Conservation (phyloP, 2,113 vertebrate genomes). For the Albula glossodonta region DNA sequence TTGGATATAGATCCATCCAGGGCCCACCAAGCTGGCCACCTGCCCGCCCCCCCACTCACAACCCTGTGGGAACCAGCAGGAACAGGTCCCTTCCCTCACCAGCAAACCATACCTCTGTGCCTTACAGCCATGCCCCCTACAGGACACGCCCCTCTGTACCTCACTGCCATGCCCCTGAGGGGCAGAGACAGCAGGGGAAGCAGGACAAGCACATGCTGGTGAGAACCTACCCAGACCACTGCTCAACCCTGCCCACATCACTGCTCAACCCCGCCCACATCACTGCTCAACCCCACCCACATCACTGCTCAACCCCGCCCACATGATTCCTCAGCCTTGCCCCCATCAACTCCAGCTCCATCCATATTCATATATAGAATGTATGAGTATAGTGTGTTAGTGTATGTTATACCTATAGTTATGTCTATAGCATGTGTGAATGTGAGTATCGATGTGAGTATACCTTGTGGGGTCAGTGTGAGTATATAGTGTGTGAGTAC, state of each 20-base stretch:
- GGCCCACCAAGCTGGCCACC: constrained; percentile 44
- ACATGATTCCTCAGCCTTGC: no score
- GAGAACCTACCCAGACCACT: constrained; percentile 30
- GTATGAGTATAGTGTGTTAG: not conserved
- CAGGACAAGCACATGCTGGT: constrained; percentile 75
- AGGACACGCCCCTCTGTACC: constrained; percentile 52
- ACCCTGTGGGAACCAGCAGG: constrained; percentile 60
- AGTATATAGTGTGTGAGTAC: not conserved
- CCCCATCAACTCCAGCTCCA: no score
- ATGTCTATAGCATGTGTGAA: not conserved
- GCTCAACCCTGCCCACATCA: not conserved
- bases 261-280: no score
- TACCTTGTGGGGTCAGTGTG: not conserved
- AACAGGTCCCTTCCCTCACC: constrained; percentile 73
- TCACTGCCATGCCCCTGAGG: constrained; percentile 45
- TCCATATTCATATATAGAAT: not conserved
- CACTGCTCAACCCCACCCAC: no score
- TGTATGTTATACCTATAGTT: not conserved
- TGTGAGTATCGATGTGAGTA: not conserved
- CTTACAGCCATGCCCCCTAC: constrained; percentile 70
- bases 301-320: no score
- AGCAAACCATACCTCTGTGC: constrained; percentile 88
- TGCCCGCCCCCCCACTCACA: constrained; percentile 53
- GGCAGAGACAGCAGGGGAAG: constrained; percentile 60
- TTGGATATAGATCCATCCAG: constrained; percentile 35